Percentiles rank a stretch among this genome's conserved stretches.
phyloP scores from a whole-genome alignment of 37 sponge, comb jelly and placozoan genomes.

The Beroe forskalii region DNA sequence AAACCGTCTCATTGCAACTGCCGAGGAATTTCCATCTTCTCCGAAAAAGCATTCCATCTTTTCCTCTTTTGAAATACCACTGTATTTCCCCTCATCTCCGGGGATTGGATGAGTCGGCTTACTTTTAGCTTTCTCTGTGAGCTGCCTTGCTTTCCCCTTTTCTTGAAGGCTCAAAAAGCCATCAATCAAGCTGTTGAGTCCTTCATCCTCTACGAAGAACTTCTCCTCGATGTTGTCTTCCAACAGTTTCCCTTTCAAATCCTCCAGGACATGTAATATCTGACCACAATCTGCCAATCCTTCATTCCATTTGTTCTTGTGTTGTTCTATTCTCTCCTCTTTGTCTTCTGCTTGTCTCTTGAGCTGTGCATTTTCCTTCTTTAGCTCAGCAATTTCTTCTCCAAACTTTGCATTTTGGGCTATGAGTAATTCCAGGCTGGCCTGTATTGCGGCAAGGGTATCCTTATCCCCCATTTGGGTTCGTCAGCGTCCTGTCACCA shows the following conservation, averaged over 20 bases:
- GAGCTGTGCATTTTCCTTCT: neutral
- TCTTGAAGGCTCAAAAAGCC: neutral
- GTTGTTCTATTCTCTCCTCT: too few species aligned
- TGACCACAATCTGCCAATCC: neutral
- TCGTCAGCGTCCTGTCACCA: slow-evolving; percentile 7
- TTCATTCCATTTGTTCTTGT: neutral
- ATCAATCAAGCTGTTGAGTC: neutral
- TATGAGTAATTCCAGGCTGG: neutral
- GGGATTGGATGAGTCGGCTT: neutral
- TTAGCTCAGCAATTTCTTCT: neutral
- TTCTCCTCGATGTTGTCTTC: neutral
- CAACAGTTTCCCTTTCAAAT: neutral
- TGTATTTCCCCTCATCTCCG: neutral
- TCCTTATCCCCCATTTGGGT: neutral
- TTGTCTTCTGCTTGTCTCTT: neutral
- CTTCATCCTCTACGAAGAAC: neutral
- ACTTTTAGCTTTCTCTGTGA: neutral
- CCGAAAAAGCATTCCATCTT: slow-evolving; percentile 12
- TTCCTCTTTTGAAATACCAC: neutral
- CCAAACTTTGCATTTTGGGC: neutral
- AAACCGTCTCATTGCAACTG: neutral
- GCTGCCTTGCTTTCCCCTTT: neutral
- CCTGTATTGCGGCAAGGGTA: neutral
- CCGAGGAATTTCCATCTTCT: neutral
- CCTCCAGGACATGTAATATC: neutral